Evolutionary conservation across 2,888 invertebrate genomes (phyloP), one percentile per base, ranked within the genome.

Genomic region (Drepana falcataria): DNA sequence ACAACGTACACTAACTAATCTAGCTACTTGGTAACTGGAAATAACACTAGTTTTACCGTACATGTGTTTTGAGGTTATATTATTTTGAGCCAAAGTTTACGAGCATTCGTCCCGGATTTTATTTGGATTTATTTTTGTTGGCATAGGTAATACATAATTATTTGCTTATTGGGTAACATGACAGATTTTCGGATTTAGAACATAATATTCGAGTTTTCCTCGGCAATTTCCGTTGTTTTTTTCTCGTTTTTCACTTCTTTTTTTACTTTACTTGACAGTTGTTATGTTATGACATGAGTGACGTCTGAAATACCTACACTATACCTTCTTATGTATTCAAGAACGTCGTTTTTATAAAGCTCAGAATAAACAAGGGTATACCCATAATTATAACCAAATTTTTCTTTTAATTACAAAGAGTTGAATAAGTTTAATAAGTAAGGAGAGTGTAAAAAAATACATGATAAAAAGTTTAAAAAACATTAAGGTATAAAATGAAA

Each of bases 61-160:
- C 90, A 90, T 91, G 88, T 85, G 90, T 86, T 86, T 85, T 73
- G 75, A 88, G 90, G 90, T 91, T 91, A 91, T 73, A 66, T 68
- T 67, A 64, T 67, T 64, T 60, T 59, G 59, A 63, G 56, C 59
- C 55, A 68, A 76, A 77, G 74, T 81, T 83, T 85, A 85, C 81
- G 79, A 83, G 79, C 79, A 79, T 81, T 75, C 61, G 71, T 73
- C 56, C 47, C 51, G 63, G 62, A 72, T 71, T 73, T 69, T 64
- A 68, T 58, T 56, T 58, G 54, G 48, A 60, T 62, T 60, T 59
- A 55, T 53, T 72, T 57, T 70, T 75, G 73, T 74, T 70, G 49
- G 60, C 72, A 71, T 72, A 73, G 68, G 69, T 68, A 69, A 65
- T 64, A 63, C 60, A 64, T 65, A 69, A 58, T 69, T 68, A 58